Conservation (phyloP, 1,140 invertebrate genomes). For the Alviniconcha marisindica region DNA sequence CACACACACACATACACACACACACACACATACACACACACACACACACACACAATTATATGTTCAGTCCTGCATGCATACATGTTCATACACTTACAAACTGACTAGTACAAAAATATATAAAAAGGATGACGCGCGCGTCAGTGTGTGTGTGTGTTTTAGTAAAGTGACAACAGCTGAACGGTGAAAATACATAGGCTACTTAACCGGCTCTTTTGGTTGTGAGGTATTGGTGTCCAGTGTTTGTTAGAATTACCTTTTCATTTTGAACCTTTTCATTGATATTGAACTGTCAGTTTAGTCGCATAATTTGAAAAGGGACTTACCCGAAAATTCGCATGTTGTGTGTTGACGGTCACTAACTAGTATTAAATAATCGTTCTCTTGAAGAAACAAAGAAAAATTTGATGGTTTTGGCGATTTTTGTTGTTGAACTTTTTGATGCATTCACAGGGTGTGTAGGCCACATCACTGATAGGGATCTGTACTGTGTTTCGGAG, state of each 20-base stretch:
- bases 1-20: neutral
- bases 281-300: no score
- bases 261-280: neutral
- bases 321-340: no score
- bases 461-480: no score
- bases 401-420: neutral
- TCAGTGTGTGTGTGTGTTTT: constrained; percentile 3
- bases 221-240: neutral
- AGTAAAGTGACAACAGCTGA: no score
- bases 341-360: no score
- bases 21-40: neutral
- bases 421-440: neutral
- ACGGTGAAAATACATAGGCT: no score
- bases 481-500: neutral
- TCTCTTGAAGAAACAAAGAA: no score
- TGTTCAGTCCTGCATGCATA: neutral
- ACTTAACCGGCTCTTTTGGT: no score
- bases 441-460: neutral
- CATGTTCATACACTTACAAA: neutral
- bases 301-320: no score
- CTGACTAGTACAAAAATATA: no score
- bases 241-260: neutral
- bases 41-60: neutral
- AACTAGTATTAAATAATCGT: no score
- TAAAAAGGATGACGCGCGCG: no score